These are phyloP conservation scores for Amphiura filiformis DNA, from an alignment of 35 echinoderm and acorn worm species.

Conservation along the genomic window DNA sequence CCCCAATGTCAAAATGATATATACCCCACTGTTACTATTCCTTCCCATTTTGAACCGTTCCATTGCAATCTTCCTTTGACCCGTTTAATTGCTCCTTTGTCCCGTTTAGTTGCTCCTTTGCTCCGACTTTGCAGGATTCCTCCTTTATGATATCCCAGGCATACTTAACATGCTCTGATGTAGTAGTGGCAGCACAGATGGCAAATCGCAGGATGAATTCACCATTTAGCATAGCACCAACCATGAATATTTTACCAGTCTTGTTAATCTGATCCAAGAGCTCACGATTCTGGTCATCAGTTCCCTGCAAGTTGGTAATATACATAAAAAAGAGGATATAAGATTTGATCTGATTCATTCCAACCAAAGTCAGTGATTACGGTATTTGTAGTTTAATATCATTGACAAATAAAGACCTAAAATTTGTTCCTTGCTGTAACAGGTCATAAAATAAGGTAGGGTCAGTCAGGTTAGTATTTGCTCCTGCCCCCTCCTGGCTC, in stretches of 20 bases:
- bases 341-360: neutral
- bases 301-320: constrained; percentile 60
- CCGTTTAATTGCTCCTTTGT: no score
- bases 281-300: constrained; percentile 59
- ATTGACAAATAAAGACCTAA: neutral
- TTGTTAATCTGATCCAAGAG: constrained; percentile 68
- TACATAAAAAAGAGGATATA: neutral
- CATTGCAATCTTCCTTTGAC: no score
- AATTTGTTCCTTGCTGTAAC: neutral
- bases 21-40: no score
- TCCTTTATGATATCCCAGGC: constrained; percentile 78
- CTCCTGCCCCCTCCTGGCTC: no score
- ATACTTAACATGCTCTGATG: constrained; percentile 60
- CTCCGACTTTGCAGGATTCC: constrained; percentile 14
- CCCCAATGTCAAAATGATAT: no score
- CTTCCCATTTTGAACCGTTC: no score
- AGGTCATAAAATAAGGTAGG: no score
- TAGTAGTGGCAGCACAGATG: constrained; percentile 61
- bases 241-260: constrained; percentile 81
- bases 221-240: constrained; percentile 58
- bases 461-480: no score
- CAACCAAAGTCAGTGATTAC: neutral
- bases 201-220: constrained; percentile 72
- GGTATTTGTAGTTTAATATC: neutral
- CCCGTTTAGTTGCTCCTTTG: no score